Evolutionary conservation across 1,140 invertebrate species (phyloP), one percentile per base, ranked within the genome.

Genomic region (Bicyclus anynana): DNA sequence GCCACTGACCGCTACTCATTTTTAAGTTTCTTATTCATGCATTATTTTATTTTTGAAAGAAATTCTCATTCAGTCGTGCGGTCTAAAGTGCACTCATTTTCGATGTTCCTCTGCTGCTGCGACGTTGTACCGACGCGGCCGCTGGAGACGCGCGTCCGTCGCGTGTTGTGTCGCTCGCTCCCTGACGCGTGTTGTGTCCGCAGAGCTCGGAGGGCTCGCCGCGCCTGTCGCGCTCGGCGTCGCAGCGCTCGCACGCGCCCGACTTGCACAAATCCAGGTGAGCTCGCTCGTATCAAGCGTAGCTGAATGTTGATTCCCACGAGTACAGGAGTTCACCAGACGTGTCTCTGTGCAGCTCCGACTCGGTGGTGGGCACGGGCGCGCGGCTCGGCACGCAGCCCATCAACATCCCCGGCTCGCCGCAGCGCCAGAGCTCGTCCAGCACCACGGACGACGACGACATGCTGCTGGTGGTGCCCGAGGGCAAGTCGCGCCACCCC

Each of bases 401-500:
- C 38, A 93, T 93, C 58, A 91, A 91, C 49, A 93, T 93, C 70
- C 93, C 93, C 10, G 89, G 91, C 53, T 93, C 92, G 29, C 92
- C 92, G 49, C 90, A 90, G 62, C 85, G 91, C 12, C 91, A 90
- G 62, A 91, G 78, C 69, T 80, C 85, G 17, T 80, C 84, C 72
- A 80, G 75, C 71, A 78, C 82, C 55, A 74, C 80, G 13, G 83
- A 77, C 58, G 85, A 87, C 54, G 84, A 89, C 61, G 85, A 89
- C 71, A 80, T 89, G 69, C 77, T 82, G 57, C 79, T 86, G 54
- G 59, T 79, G 10, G 68, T 74, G 46, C 81, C 76, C 0, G 81
- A 84, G 87, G 79, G 81, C 62, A 89, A 89, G 71, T 92, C 92
- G 0, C 89, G 95, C 13, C 95, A 96, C 90, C 95, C 94, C 10